Evolutionary conservation across 2,888 invertebrate species (phyloP).

Genomic region (Myathropa florea): DNA sequence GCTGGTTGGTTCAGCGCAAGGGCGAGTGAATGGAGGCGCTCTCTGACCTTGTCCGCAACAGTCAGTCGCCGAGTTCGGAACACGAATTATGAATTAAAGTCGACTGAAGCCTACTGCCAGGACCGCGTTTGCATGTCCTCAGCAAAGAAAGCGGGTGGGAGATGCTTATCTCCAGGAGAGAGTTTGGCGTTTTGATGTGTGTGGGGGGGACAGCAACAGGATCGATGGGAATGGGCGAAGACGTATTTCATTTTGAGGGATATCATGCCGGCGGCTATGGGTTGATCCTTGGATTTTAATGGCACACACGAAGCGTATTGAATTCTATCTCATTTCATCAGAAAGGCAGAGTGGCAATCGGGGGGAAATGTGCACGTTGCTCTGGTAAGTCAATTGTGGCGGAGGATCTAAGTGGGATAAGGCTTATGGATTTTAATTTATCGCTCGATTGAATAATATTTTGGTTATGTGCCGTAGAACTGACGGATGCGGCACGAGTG

Average conservation of each 20-base stretch:
- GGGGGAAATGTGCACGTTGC: constrained; percentile 39
- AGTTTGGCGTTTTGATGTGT: too few relatives aligned
- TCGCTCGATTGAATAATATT: constrained; percentile 61
- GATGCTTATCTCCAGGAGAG: neutral
- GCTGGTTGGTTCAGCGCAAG: neutral
- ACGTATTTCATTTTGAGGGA: constrained; percentile 29
- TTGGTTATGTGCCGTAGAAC: constrained; percentile 6
- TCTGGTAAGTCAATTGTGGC: constrained; percentile 51
- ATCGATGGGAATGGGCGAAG: neutral
- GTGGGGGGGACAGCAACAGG: neutral
- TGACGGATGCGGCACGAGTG: neutral
- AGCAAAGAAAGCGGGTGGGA: neutral
- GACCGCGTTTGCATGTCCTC: neutral
- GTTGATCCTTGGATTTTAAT: constrained; percentile 49
- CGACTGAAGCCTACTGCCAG: constrained; percentile 2
- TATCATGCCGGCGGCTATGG: constrained; percentile 12
- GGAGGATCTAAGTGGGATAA: constrained; percentile 60
- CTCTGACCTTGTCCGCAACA: constrained; percentile 44
- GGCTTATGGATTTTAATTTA: constrained; percentile 56
- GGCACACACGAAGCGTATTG: constrained; percentile 30
- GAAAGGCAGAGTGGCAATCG: neutral
- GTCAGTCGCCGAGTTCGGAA: constrained; percentile 11
- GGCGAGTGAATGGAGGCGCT: neutral
- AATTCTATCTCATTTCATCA: constrained; percentile 17
- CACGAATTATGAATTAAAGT: constrained; percentile 27